Evolutionary conservation across 2,113 vertebrate species (phyloP).

Genomic region (Seriola dumerili): DNA sequence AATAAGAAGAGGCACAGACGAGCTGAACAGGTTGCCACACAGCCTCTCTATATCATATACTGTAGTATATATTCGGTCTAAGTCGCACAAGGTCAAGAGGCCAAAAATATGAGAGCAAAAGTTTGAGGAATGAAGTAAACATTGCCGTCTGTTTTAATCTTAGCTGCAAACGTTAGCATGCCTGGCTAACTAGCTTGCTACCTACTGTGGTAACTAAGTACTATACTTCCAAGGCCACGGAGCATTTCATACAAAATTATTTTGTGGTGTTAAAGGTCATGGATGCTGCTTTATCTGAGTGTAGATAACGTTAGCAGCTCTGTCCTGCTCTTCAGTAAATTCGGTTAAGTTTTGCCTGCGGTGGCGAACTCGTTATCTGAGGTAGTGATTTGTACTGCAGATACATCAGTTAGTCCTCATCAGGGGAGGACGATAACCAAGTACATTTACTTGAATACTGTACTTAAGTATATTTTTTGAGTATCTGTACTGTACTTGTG

Average conservation of each 20-base stretch:
- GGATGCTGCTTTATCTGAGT: not conserved
- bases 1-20: conserved; percentile 29
- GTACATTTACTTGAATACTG: too few species aligned
- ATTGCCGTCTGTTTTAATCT: not conserved
- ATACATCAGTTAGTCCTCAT: not conserved
- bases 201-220: not conserved
- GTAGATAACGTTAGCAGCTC: not conserved
- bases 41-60: not conserved
- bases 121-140: not conserved
- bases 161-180: not conserved
- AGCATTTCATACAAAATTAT: not conserved
- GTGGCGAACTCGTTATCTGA: not conserved
- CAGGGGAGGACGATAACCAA: too few species aligned
- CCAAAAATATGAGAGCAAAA: not conserved
- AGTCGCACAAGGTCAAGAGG: conserved; percentile 14
- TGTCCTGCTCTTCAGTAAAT: too few species aligned
- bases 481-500: too few species aligned
- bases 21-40: not conserved
- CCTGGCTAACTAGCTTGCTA: not conserved
- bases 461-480: too few species aligned
- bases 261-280: not conserved
- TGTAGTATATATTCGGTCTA: not conserved
- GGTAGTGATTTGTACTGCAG: not conserved
- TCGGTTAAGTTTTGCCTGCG: too few species aligned
- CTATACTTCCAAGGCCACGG: not conserved